phyloP scores from a whole-genome alignment of 2,113 vertebrate genomes.

The Melanocharis versteri region DNA sequence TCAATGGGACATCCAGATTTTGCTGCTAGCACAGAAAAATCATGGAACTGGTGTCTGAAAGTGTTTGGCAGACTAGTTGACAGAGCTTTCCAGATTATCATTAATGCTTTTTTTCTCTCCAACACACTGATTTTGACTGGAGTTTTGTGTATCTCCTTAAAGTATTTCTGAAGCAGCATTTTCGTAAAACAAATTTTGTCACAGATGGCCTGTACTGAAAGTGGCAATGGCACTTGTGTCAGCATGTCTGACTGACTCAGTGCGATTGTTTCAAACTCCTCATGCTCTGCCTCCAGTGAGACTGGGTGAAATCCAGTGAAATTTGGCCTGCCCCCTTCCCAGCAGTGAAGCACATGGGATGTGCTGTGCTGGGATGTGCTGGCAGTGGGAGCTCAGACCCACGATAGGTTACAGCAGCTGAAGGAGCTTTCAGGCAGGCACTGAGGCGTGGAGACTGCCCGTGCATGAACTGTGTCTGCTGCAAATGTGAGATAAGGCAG shows the following conservation, averaged over 20 bases:
- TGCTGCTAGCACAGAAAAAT: not conserved
- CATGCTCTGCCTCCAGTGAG: not conserved
- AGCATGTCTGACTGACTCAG: not conserved
- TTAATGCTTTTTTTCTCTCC: not conserved
- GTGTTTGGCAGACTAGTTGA: not conserved
- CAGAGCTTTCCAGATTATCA: not conserved
- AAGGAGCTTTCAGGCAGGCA: not conserved
- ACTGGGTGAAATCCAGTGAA: not conserved
- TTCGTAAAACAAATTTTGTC: not conserved
- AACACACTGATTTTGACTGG: not conserved
- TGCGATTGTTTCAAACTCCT: not conserved
- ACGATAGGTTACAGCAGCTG: not conserved
- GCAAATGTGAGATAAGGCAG: constrained; percentile 33
- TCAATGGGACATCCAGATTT: not conserved
- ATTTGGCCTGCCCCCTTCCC: not conserved
- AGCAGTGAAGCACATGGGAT: not conserved
- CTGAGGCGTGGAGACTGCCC: not conserved
- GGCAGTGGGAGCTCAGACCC: not conserved
- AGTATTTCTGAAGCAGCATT: not conserved
- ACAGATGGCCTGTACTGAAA: not conserved
- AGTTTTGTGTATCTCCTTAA: not conserved
- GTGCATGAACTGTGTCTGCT: not conserved
- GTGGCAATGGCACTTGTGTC: not conserved
- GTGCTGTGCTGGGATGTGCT: not conserved
- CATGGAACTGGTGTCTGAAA: not conserved